Conservation (phyloP, 1,140 invertebrate species). For the Plutomurus gul region DNA sequence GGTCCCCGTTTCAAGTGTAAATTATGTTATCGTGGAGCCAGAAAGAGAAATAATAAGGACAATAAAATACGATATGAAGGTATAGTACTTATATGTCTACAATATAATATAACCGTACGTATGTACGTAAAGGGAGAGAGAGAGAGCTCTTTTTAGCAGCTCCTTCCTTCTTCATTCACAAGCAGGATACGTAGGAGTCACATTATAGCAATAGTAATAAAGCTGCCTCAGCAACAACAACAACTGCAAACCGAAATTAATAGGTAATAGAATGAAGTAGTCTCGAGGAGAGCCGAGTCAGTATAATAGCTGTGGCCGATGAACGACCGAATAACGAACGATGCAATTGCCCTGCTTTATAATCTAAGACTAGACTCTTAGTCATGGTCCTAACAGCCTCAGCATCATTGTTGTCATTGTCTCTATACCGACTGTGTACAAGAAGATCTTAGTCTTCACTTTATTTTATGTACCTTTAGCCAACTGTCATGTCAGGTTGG, state of each 20-base stretch:
- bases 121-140: too few species aligned
- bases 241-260: slow-evolving; percentile 24
- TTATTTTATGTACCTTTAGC: too few species aligned
- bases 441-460: too few species aligned
- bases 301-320: slow-evolving; percentile 11
- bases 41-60: neutral
- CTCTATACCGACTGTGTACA: neutral
- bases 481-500: too few species aligned
- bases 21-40: slow-evolving; percentile 5
- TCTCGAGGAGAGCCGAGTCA: neutral
- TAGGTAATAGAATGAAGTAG: neutral
- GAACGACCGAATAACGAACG: slow-evolving; percentile 15
- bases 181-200: neutral
- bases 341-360: slow-evolving; percentile 26
- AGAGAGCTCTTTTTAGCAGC: neutral
- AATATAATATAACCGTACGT: too few species aligned
- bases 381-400: slow-evolving; percentile 3
- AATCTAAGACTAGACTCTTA: neutral
- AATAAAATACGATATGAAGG: slow-evolving; percentile 16
- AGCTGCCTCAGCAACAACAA: slow-evolving; percentile 22
- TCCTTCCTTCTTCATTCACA: neutral
- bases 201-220: neutral
- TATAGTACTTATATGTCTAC: neutral
- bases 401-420: neutral
- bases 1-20: slow-evolving; percentile 3